Evolutionary conservation across 2,797 vertebrate genomes (phyloP).

Genomic region (Acrocephalus scirpaceus): DNA sequence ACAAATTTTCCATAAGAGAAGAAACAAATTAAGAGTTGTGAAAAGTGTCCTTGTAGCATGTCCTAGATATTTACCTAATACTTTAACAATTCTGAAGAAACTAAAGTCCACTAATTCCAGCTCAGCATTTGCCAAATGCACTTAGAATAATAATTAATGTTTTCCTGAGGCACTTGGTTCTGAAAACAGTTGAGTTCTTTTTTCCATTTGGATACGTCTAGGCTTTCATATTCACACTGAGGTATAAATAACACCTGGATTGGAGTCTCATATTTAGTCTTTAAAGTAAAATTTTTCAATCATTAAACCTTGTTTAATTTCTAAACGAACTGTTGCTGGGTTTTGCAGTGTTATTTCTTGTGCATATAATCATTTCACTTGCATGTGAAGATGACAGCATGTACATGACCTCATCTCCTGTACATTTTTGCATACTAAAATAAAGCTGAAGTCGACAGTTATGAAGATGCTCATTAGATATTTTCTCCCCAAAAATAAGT

Average conservation of each 20-base stretch:
- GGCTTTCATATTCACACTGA: not conserved
- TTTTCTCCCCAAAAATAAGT: not conserved
- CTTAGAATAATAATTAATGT: conserved; percentile 27
- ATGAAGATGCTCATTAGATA: not conserved
- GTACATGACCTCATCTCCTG: not conserved
- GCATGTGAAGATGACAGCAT: not conserved
- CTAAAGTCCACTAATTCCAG: not conserved
- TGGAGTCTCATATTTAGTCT: not conserved
- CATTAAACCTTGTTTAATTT: conserved; percentile 30
- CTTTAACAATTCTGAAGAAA: not conserved
- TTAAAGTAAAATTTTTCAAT: not conserved
- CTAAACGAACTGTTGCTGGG: not conserved
- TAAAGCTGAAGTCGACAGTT: not conserved
- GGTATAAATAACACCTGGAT: conserved; percentile 15
- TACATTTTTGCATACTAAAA: not conserved
- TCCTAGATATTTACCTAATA: not conserved
- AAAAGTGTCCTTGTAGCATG: not conserved
- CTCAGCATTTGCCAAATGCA: not conserved
- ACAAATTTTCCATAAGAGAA: not conserved
- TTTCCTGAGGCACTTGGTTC: not conserved
- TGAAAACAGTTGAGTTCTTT: conserved; percentile 14
- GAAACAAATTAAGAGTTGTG: not conserved
- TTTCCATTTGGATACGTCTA: not conserved
- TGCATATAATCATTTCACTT: not conserved
- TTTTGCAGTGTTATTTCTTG: not conserved